Base-by-base conservation (phyloP, 2,113 vertebrate genomes). In the Tursiops truncatus region DNA sequence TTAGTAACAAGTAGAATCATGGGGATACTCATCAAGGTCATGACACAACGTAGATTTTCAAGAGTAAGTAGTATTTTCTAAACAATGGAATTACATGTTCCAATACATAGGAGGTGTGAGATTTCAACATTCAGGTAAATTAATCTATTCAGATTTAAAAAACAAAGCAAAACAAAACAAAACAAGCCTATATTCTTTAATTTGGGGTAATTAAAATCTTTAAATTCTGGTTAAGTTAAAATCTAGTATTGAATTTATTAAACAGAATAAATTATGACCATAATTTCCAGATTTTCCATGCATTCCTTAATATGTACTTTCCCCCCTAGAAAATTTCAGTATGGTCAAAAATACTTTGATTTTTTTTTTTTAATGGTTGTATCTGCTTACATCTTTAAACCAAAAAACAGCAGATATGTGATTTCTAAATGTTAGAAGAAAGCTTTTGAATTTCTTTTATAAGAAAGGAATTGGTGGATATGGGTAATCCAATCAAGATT, bases 11-110 rank as follows among this genome's bases (percentile, higher is more conserved):
- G 31, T 28, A 71, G 31, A 50, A 44, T 91, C 36, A 71, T 13
- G 6, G 11, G 26, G 41, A 1, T 74, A 67, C 2, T 68, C n/a
- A 44, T 36, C 18, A 15, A 47, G 2, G 14, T 79, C 15, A 47
- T 5, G 15, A 36, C 44, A 65, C 4, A 1, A 31, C 14, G 0
- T 67, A 20, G 10, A 56, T 50, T 68, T 93, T 77, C 18, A 77
- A 74, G 6, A 58, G 63, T 3, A 76, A 84, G 62, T 9, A 60
- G 44, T 15, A 41, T 87, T 79, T 65, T 92, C 3, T 15, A 82
- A 56, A 1, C 20, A 38, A 41, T 26, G 31, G 1, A 1, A n/a
- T 76, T n/a, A 3, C 21, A 58, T 36, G 21, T 8, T 2, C 11
- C 12, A 73, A 65, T 7, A 44, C 58, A 20, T 1, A 25, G 1